Conservation (phyloP, 2,888 invertebrate species). For the Dascillus cervinus region DNA sequence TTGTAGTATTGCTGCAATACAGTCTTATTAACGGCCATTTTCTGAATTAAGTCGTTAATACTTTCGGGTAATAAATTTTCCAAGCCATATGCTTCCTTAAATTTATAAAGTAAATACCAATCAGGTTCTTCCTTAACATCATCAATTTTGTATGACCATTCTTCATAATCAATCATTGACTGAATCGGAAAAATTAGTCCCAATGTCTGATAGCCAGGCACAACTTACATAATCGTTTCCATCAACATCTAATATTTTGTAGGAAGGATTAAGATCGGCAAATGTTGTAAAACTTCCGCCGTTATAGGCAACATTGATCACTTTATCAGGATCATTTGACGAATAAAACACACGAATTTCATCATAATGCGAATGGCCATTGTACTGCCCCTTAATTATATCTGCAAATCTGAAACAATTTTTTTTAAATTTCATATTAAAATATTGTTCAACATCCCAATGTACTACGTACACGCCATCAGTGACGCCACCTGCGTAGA, state of each 20-base stretch:
- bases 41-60: slow-evolving; percentile 36
- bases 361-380: slow-evolving; percentile 76
- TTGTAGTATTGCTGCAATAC: slow-evolving; percentile 35
- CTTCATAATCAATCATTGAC: slow-evolving; percentile 49
- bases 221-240: slow-evolving; percentile 27
- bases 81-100: slow-evolving; percentile 53
- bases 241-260: slow-evolving; percentile 30
- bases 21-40: slow-evolving; percentile 35
- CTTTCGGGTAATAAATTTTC: slow-evolving; percentile 35
- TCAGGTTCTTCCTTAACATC: slow-evolving; percentile 48
- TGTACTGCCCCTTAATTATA: slow-evolving; percentile 73
- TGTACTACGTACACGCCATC: no score
- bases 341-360: slow-evolving; percentile 66
- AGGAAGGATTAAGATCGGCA: slow-evolving; percentile 54
- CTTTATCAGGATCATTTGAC: slow-evolving; percentile 43
- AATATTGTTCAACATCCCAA: no score
- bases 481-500: no score
- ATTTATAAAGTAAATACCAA: slow-evolving; percentile 71
- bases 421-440: no score
- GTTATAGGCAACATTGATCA: slow-evolving; percentile 70
- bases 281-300: slow-evolving; percentile 39
- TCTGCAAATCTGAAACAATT: slow-evolving; percentile 60
- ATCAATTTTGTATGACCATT: slow-evolving; percentile 66
- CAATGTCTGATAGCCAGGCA: no score
- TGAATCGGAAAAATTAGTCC: no score